Evolutionary conservation across 2,113 vertebrate genomes (phyloP).

Genomic region (Albula glossodonta): DNA sequence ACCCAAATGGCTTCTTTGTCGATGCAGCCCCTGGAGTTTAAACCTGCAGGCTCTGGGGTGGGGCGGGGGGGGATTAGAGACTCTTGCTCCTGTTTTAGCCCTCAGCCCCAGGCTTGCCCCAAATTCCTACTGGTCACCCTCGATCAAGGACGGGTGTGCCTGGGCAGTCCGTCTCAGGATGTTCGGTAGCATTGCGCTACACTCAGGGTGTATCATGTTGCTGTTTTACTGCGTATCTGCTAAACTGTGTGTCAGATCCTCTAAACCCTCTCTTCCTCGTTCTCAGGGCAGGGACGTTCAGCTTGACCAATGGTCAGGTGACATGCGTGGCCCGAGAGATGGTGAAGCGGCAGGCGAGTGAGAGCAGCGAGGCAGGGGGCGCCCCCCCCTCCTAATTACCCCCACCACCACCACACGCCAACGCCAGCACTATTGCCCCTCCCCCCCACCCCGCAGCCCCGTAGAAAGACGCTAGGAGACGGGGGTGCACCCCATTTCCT

Average conservation of each 20-base stretch:
- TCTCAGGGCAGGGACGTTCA: conserved; percentile 69
- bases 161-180: too few relatives aligned
- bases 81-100: too few relatives aligned
- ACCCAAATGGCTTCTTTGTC: too few relatives aligned
- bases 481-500: conserved; percentile 35
- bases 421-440: too few relatives aligned
- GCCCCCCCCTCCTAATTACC: conserved; percentile 42
- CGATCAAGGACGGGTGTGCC: neutral
- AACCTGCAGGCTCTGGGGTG: too few relatives aligned
- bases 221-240: too few relatives aligned
- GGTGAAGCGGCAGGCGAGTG: conserved; percentile 66
- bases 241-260: neutral
- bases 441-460: conserved; percentile 43
- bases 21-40: too few relatives aligned
- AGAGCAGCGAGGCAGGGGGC: conserved; percentile 52
- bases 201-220: too few relatives aligned
- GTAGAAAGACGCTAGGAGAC: conserved; percentile 47
- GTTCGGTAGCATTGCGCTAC: too few relatives aligned
- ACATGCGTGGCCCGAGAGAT: conserved; percentile 73
- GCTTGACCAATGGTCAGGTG: conserved; percentile 64
- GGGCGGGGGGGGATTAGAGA: too few relatives aligned
- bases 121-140: neutral
- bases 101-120: neutral
- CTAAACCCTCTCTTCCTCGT: neutral
- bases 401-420: neutral